These are phyloP conservation scores for Drosophila birchii DNA, from an alignment of 2,888 invertebrate genomes.

Conservation along the genomic window DNA sequence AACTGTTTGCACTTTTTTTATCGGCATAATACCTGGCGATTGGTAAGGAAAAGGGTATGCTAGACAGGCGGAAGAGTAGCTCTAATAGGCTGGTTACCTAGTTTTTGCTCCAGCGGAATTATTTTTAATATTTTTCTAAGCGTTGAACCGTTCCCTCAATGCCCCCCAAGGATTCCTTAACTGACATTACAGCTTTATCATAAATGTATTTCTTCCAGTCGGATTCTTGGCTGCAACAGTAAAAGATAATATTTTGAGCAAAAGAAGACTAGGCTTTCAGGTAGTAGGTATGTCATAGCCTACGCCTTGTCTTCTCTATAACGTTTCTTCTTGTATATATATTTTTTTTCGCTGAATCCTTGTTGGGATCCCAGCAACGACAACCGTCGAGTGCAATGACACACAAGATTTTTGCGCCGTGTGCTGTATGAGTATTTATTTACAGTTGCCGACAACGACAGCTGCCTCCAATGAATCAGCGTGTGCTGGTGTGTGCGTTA, in stretches of 20 bases:
- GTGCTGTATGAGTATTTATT: conserved; percentile 80
- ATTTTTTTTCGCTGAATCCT: background rate
- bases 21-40: background rate
- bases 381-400: conserved; percentile 74
- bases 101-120: background rate
- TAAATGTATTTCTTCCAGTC: background rate
- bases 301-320: too few relatives aligned
- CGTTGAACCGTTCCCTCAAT: too few relatives aligned
- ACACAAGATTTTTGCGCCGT: conserved; percentile 73
- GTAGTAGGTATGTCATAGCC: background rate
- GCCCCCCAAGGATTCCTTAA: background rate
- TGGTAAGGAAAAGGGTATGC: background rate
- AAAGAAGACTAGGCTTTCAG: too few relatives aligned
- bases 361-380: conserved; percentile 18
- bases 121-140: background rate
- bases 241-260: background rate
- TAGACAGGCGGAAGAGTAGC: too few relatives aligned
- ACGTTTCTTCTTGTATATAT: background rate
- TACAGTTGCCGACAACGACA: conserved; percentile 77
- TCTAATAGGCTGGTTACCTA: fast-evolving
- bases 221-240: background rate
- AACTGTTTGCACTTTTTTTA: conserved; percentile 1
- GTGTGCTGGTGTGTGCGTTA: conserved; percentile 67
- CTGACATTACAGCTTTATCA: background rate
- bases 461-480: conserved; percentile 45